phyloP scores from a whole-genome alignment of 2,797 vertebrate species.

The Anguilla pacifica region DNA sequence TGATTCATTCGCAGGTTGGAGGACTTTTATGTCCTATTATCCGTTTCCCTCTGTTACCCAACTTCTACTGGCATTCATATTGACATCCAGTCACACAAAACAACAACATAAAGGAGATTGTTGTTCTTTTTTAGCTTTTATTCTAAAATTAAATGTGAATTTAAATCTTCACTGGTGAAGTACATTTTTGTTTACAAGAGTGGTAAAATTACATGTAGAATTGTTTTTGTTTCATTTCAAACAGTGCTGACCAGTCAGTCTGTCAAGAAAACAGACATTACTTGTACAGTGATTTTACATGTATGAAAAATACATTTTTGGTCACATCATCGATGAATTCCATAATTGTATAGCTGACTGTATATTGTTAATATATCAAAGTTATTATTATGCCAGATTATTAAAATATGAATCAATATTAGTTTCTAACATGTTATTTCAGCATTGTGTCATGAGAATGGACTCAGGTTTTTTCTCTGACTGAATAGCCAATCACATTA shows the following conservation, averaged over 20 bases:
- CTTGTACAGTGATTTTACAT: not conserved
- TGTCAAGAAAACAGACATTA: not conserved
- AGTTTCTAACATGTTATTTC: not conserved
- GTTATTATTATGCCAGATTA: not conserved
- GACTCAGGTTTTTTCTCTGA: not conserved
- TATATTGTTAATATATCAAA: not conserved
- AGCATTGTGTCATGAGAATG: not conserved
- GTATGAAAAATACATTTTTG: not conserved
- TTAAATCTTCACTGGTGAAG: not conserved
- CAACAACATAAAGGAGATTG: conserved; percentile 41
- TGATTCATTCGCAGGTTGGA: conserved; percentile 64
- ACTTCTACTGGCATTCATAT: conserved; percentile 54
- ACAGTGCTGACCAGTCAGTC: not conserved
- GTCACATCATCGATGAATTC: not conserved
- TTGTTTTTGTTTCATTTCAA: not conserved
- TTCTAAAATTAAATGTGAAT: not conserved
- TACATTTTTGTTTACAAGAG: not conserved
- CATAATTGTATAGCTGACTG: too few relatives aligned
- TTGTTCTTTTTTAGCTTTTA: not conserved
- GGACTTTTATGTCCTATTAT: conserved; percentile 33
- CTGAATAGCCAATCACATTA: not conserved
- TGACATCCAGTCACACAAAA: conserved; percentile 53
- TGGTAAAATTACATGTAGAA: not conserved
- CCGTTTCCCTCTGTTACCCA: conserved; percentile 44
- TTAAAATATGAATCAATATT: not conserved